phyloP scores from a whole-genome alignment of 2,797 vertebrate species.

The Xiphophorus birchmanni region DNA sequence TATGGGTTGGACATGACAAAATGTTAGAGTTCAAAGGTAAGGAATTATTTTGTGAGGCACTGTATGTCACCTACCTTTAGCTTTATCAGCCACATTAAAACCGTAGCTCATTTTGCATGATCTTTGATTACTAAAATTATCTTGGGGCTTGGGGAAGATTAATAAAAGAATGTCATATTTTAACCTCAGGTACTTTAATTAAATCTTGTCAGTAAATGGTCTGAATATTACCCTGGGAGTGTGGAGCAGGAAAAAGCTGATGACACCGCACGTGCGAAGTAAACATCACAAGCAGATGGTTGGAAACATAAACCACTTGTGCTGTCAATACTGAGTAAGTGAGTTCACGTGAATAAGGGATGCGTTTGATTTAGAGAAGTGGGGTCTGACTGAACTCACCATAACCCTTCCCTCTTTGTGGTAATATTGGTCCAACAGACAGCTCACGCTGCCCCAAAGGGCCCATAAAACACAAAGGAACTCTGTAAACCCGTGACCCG shows the following conservation, averaged over 20 bases:
- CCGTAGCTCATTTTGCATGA: not conserved
- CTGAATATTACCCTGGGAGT: conserved; percentile 19
- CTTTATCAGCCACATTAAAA: not conserved
- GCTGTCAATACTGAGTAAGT: conserved; percentile 54
- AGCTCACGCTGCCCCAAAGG: conserved; percentile 57
- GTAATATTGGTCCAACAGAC: conserved; percentile 63
- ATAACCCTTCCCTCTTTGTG: conserved; percentile 71
- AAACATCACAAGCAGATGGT: conserved; percentile 68
- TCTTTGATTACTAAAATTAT: not conserved
- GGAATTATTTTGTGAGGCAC: not conserved
- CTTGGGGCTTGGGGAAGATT: not conserved
- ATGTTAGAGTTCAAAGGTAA: not conserved
- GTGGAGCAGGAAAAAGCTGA: conserved; percentile 31
- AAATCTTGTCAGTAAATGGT: conserved; percentile 15
- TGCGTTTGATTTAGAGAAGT: conserved; percentile 73
- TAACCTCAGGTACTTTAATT: not conserved
- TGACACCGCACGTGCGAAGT: conserved; percentile 51
- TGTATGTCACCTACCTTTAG: not conserved
- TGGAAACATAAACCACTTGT: conserved; percentile 67
- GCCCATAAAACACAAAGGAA: conserved; percentile 77
- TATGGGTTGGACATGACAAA: not conserved
- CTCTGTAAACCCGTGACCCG: conserved; percentile 75
- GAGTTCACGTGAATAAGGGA: conserved; percentile 52
- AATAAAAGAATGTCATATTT: not conserved
- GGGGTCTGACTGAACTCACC: conserved; percentile 72